Evolutionary conservation across 1,140 invertebrate species (phyloP).

Genomic region (Tetramorium alpestre): DNA sequence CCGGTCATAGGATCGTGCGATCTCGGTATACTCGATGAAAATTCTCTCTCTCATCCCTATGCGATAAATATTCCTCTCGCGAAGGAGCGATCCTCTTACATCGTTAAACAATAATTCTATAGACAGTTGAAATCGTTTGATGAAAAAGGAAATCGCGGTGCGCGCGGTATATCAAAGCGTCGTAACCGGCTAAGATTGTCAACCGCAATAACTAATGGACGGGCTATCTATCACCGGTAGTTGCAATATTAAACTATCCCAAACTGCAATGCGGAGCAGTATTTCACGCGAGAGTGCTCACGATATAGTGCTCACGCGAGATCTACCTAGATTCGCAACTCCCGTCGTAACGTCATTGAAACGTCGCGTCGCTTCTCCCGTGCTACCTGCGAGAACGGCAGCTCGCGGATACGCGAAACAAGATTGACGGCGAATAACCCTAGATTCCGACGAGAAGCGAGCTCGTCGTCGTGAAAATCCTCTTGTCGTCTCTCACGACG

Average conservation of each 20-base stretch:
- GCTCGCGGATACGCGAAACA: constrained; percentile 12
- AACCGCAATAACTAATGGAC: not conserved
- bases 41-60: not conserved
- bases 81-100: not conserved
- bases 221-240: not conserved
- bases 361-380: constrained; percentile 31
- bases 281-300: constrained; percentile 22
- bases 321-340: constrained; percentile 23
- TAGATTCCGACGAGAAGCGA: constrained; percentile 17
- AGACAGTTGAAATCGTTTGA: not conserved
- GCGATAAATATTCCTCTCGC: not conserved
- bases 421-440: constrained; percentile 60
- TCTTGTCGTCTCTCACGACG: constrained; percentile 28
- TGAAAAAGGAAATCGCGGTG: not conserved
- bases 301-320: not conserved
- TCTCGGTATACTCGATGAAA: not conserved
- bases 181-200: constrained; percentile 1
- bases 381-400: constrained; percentile 45
- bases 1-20: not conserved
- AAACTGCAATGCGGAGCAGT: not conserved
- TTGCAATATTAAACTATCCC: constrained; percentile 27
- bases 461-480: constrained; percentile 44
- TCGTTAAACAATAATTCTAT: not conserved
- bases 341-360: constrained; percentile 38
- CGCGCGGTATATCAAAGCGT: not conserved